Evolutionary conservation across 1,140 invertebrate species (phyloP).

Genomic region (Diplogasteroides magnus): DNA sequence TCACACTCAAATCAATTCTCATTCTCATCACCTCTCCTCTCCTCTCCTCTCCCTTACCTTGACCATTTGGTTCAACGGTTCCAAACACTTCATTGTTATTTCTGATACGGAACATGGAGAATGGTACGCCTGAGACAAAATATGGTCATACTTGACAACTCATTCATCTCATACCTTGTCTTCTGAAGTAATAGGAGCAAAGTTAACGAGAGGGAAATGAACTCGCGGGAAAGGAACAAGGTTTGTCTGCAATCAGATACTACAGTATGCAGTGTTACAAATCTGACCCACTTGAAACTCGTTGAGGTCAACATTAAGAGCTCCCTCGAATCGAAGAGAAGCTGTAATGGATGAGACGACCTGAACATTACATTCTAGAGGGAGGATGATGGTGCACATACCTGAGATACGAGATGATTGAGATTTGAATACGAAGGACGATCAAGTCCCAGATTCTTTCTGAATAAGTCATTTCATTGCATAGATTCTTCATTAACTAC

Average conservation of each 20-base stretch:
- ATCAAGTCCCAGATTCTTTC: conserved; percentile 58
- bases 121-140: conserved; percentile 67
- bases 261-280: neutral
- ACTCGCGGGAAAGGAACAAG: conserved; percentile 65
- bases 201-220: conserved; percentile 61
- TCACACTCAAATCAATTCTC: no score
- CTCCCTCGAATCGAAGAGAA: conserved; percentile 76
- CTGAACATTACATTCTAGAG: no score
- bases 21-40: no score
- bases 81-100: conserved; percentile 79
- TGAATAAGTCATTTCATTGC: neutral
- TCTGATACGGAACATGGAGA: conserved; percentile 74
- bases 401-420: conserved; percentile 73
- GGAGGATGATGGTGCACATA: no score
- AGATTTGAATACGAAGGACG: conserved; percentile 73
- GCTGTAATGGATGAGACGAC: conserved; percentile 78
- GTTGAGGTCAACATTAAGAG: conserved; percentile 76
- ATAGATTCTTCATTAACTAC: conserved; percentile 58
- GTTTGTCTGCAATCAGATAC: conserved; percentile 34
- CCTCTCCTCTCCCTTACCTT: no score
- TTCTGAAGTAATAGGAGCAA: conserved; percentile 59
- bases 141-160: neutral
- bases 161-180: conserved; percentile 7
- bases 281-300: conserved; percentile 65
- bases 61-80: no score